These are phyloP conservation scores for Dynastes hyllus DNA, from an alignment of 2,888 invertebrate species.

Conservation along the genomic window DNA sequence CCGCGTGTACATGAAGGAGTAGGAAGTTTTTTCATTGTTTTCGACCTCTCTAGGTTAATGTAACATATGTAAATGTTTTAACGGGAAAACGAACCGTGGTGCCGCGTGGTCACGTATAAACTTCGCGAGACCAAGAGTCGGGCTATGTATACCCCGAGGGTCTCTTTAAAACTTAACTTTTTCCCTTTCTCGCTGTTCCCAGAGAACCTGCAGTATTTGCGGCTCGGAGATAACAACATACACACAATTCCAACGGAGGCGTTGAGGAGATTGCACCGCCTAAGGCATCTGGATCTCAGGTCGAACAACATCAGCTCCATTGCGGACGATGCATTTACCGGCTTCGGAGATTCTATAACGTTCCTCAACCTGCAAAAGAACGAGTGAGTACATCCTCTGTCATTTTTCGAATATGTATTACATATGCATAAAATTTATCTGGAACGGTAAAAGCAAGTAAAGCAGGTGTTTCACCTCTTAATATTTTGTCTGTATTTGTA, in stretches of 20 bases:
- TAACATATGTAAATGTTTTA: slow-evolving; percentile 20
- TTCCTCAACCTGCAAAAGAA: slow-evolving; percentile 94
- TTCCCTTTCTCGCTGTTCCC: slow-evolving; percentile 60
- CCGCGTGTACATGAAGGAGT: neutral
- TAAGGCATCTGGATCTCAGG: slow-evolving; percentile 91
- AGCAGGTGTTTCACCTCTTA: too few species aligned
- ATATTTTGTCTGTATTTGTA: too few species aligned
- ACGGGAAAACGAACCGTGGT: neutral
- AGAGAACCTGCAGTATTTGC: slow-evolving; percentile 93
- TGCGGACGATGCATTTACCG: slow-evolving; percentile 89
- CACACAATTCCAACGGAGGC: slow-evolving; percentile 90
- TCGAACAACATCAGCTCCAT: slow-evolving; percentile 90
- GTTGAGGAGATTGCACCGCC: slow-evolving; percentile 85
- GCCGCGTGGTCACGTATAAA: slow-evolving; percentile 11
- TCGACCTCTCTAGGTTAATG: neutral
- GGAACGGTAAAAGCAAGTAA: too few species aligned
- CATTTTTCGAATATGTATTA: slow-evolving; percentile 4
- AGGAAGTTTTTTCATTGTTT: neutral
- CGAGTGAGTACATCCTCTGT: slow-evolving; percentile 77
- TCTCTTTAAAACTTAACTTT: slow-evolving; percentile 37
- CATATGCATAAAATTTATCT: neutral
- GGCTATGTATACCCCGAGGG: neutral
- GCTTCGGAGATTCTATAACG: slow-evolving; percentile 93
- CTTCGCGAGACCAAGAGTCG: slow-evolving; percentile 4
- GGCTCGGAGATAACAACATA: slow-evolving; percentile 91